phyloP scores from a whole-genome alignment of 2,113 vertebrate genomes.

The Clupea harengus region DNA sequence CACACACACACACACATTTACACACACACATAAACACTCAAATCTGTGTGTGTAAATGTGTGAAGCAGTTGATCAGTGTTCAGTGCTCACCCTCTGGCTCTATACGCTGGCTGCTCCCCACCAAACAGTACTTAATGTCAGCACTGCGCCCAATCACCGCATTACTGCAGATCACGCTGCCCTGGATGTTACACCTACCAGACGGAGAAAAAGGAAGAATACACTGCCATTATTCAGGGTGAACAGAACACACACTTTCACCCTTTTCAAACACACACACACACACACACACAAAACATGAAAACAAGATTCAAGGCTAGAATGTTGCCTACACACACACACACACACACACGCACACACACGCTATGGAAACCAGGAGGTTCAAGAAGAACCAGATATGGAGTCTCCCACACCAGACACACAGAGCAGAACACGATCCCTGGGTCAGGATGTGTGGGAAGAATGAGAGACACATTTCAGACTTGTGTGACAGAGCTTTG shows the following conservation, averaged over 20 bases:
- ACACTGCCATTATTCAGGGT: background rate
- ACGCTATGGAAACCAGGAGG: background rate
- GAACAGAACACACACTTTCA: background rate
- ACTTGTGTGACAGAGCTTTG: conserved; percentile 29
- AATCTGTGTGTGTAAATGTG: background rate
- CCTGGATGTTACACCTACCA: conserved; percentile 85
- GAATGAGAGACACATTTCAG: background rate
- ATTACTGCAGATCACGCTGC: conserved; percentile 90
- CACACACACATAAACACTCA: conserved; percentile 30
- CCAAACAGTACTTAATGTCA: conserved; percentile 91
- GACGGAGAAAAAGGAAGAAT: conserved; percentile 40
- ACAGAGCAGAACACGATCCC: background rate
- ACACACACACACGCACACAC: background rate
- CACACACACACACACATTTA: conserved; percentile 33
- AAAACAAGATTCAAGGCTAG: background rate
- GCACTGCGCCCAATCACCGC: conserved; percentile 87
- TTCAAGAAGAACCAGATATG: background rate
- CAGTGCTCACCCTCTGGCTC: conserved; percentile 83
- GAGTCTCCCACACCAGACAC: background rate
- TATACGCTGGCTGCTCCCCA: conserved; percentile 84
- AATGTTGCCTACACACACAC: background rate
- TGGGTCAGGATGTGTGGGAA: background rate
- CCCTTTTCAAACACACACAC: background rate
- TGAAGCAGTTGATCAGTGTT: conserved; percentile 5
- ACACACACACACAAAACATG: conserved; percentile 29